These are phyloP conservation scores for Molanna angustata DNA, from an alignment of 2,888 invertebrate genomes.

Conservation along the genomic window DNA sequence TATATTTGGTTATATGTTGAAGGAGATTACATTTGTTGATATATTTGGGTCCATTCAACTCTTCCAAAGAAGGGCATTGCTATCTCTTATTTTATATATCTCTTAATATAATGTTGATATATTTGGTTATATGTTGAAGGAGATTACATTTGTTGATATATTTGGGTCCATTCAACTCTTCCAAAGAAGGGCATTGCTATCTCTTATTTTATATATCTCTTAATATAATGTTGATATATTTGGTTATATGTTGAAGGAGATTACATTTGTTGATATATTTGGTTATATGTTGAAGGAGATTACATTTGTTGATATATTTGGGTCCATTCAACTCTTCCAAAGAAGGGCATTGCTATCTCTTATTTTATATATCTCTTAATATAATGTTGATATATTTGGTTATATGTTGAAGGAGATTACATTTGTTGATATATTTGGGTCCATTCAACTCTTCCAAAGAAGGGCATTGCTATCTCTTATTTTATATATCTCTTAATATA, in stretches of 20 bases:
- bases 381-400: neutral
- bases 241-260: neutral
- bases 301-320: no score
- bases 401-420: neutral
- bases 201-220: neutral
- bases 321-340: no score
- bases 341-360: neutral
- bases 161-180: no score
- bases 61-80: neutral
- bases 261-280: neutral
- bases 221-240: neutral
- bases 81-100: neutral
- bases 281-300: neutral
- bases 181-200: neutral
- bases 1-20: neutral
- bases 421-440: no score
- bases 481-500: neutral
- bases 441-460: neutral
- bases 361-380: neutral
- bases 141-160: no score
- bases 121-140: neutral
- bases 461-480: neutral
- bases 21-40: no score
- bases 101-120: neutral
- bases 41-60: no score